Conservation (phyloP, 2,113 vertebrate species). For the Otus sunia region DNA sequence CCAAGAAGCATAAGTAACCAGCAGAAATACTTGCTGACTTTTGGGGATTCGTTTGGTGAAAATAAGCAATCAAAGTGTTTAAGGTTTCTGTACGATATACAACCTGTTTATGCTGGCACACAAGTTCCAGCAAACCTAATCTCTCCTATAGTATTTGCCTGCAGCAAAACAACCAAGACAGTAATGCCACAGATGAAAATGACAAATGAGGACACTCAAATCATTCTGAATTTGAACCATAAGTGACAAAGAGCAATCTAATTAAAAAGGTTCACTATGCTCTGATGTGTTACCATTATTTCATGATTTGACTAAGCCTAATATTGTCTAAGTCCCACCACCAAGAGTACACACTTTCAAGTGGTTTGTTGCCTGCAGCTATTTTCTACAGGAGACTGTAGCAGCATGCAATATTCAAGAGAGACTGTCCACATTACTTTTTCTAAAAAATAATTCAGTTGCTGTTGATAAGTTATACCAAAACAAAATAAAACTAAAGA, state of each 20-base stretch:
- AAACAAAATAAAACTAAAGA: background rate
- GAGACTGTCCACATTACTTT: background rate
- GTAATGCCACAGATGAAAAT: background rate
- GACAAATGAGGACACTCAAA: background rate
- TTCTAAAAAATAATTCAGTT: background rate
- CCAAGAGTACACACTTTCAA: background rate
- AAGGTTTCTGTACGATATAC: background rate
- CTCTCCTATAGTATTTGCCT: background rate
- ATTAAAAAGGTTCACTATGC: background rate
- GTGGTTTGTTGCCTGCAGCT: conserved; percentile 18
- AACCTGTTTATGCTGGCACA: background rate
- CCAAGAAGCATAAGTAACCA: background rate
- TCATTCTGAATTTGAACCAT: background rate
- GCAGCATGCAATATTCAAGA: conserved; percentile 25
- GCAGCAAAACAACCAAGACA: background rate
- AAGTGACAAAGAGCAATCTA: conserved; percentile 10
- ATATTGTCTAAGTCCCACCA: background rate
- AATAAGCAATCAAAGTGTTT: background rate
- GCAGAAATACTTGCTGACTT: background rate
- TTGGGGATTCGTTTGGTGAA: background rate
- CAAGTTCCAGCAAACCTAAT: background rate
- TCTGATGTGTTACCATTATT: background rate
- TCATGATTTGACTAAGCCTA: background rate
- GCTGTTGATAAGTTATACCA: background rate
- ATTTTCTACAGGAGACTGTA: conserved; percentile 12